These are phyloP conservation scores for Cotesia chilonis DNA, from an alignment of 1,140 invertebrate genomes.

Conservation along the genomic window DNA sequence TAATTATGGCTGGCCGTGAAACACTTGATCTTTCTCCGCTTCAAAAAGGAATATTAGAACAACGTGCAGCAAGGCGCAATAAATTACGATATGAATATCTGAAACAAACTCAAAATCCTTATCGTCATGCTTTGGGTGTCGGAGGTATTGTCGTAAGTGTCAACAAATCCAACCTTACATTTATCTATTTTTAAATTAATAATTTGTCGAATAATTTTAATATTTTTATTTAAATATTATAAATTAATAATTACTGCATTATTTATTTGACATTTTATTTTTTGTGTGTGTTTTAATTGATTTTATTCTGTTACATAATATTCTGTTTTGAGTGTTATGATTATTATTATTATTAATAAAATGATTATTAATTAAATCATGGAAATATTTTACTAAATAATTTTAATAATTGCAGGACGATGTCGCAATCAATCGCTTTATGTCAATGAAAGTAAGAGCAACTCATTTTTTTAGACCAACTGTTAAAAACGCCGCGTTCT, in stretches of 20 bases:
- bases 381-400: too few species aligned
- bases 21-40: conserved; percentile 45
- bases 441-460: conserved; percentile 72
- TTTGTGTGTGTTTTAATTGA: too few species aligned
- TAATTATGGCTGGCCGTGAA: conserved; percentile 35
- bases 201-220: neutral
- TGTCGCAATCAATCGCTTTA: conserved; percentile 74
- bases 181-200: conserved; percentile 30
- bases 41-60: conserved; percentile 63
- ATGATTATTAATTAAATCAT: too few species aligned
- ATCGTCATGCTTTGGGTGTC: conserved; percentile 61
- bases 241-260: neutral
- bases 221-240: conserved; percentile 14
- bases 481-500: conserved; percentile 66
- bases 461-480: conserved; percentile 76
- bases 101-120: conserved; percentile 75
- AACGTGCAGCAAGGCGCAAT: conserved; percentile 67
- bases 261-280: too few species aligned
- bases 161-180: conserved; percentile 25
- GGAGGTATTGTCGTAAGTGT: conserved; percentile 71
- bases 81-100: conserved; percentile 73
- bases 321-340: too few species aligned
- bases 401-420: conserved; percentile 74
- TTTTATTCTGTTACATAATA: too few species aligned
- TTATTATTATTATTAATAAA: too few species aligned